These are phyloP conservation scores for Agelas oroides DNA, from an alignment of 37 sponge, comb jelly and placozoan genomes.

Conservation along the genomic window DNA sequence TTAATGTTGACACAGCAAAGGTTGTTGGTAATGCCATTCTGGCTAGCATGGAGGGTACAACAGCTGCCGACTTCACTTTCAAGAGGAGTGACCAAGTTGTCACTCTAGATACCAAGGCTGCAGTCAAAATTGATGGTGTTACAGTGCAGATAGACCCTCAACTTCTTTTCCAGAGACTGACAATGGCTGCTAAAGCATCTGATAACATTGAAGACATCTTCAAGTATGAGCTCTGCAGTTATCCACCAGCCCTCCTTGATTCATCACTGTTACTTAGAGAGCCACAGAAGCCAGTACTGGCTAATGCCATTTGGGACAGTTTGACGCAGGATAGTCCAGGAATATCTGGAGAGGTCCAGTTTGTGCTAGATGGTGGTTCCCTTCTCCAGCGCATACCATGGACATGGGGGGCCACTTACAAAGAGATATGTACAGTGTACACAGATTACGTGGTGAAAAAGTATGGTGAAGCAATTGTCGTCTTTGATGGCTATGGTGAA, in stretches of 20 bases:
- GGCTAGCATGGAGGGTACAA: constrained; percentile 39
- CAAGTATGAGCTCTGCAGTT: constrained; percentile 48
- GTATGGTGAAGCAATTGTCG: constrained; percentile 39
- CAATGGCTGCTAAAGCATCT: constrained; percentile 24
- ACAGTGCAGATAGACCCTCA: constrained; percentile 41
- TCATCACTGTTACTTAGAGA: constrained; percentile 34
- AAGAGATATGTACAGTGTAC: constrained; percentile 17
- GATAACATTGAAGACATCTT: constrained; percentile 46
- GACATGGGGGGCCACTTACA: constrained; percentile 31
- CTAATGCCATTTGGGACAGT: constrained; percentile 29
- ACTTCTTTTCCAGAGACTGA: constrained; percentile 44
- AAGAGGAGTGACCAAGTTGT: constrained; percentile 40
- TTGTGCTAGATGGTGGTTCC: constrained; percentile 42
- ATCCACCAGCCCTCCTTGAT: constrained; percentile 50
- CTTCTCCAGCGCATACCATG: constrained; percentile 43
- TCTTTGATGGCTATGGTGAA: constrained; percentile 58
- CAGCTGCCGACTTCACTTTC: constrained; percentile 47
- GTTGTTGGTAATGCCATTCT: constrained; percentile 33
- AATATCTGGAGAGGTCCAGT: constrained; percentile 30
- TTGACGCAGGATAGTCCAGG: not conserved
- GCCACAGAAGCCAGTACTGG: constrained; percentile 37
- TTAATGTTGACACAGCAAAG: constrained; percentile 7
- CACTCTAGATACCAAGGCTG: constrained; percentile 22
- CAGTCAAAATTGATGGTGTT: constrained; percentile 15
- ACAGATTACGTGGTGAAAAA: constrained; percentile 36